A percentile compares a stretch with the other conserved stretches of the same genome.
phyloP scores from a whole-genome alignment of 2,888 invertebrate genomes.

The Orthosia incerta region DNA sequence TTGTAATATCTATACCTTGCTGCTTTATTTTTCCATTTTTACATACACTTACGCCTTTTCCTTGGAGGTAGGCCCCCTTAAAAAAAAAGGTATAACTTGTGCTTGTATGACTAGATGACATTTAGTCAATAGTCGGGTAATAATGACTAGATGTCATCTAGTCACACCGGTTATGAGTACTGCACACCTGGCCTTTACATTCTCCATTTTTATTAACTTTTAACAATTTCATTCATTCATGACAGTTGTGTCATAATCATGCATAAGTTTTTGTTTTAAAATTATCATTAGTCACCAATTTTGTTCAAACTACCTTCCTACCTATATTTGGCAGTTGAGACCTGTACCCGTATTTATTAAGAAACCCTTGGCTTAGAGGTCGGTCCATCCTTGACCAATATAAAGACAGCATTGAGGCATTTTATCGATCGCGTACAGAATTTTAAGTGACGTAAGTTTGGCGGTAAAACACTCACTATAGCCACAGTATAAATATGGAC shows the following conservation, averaged over 20 bases:
- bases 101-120: no score
- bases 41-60: no score
- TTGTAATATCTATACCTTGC: background rate
- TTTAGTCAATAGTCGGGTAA: no score
- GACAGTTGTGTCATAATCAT: background rate
- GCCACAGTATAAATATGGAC: no score
- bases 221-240: background rate
- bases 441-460: conserved; percentile 34
- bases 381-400: conserved; percentile 46
- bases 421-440: conserved; percentile 35
- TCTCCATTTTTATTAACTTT: background rate
- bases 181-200: no score
- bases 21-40: background rate
- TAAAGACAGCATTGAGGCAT: conserved; percentile 34
- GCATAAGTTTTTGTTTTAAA: background rate
- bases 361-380: conserved; percentile 40
- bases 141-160: no score
- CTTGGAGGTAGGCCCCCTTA: no score
- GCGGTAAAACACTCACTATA: background rate
- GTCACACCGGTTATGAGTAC: no score
- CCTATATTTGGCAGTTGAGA: background rate
- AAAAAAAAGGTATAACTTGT: no score
- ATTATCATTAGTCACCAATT: background rate
- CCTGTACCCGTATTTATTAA: conserved; percentile 17
- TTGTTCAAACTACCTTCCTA: background rate